Evolutionary conservation across 2,113 vertebrate genomes (phyloP), one percentile per base, ranked within the genome.

Genomic region (Poecile atricapillus): DNA sequence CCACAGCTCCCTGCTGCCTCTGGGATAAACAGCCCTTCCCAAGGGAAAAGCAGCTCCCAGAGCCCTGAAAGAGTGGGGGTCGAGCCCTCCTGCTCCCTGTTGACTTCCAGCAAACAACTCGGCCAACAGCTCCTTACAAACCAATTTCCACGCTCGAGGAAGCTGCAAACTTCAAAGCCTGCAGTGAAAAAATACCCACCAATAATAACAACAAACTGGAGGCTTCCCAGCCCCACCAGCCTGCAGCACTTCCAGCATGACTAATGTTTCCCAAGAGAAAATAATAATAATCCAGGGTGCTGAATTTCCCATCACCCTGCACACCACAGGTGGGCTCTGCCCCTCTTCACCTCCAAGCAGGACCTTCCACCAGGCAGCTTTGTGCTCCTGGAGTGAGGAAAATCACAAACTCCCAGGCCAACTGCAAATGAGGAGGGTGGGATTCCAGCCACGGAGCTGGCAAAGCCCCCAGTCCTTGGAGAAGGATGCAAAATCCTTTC

Each of bases 81-180:
- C 7, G 4, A 89, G n/a, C 53, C 74, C 74, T 92, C 35, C 87
- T 58, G 62, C 70, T 94, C 62, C 69, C 28, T 33, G 69, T 25
- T 0, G 0, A 55, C 49, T 89, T 33, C 82, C 52, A 39, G 70
- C 74, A 76, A 91, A 76, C 60, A 78, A 7, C 67, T 83, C 70
- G n/a, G 91, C 47, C 1, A 87, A 19, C 83, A 25, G 11, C 78
- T 88, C 87, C 44, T 83, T n/a, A 59, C 89, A 92, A 88, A 95
- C 60, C 0, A 3, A 91, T 95, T 96, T 97, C 89, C 78, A 82
- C 0, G 3, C 96, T 67, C 10, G 23, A 95, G 90, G 58, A 92
- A 67, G 37, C 41, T 65, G 71, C 64, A 74, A 96, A 93, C 90
- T 96, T 95, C 91, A 94, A 94, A 93, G 92, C 56, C 76, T 31